Evolutionary conservation across 2,888 invertebrate genomes (phyloP).

Genomic region (Callosobruchus maculatus): DNA sequence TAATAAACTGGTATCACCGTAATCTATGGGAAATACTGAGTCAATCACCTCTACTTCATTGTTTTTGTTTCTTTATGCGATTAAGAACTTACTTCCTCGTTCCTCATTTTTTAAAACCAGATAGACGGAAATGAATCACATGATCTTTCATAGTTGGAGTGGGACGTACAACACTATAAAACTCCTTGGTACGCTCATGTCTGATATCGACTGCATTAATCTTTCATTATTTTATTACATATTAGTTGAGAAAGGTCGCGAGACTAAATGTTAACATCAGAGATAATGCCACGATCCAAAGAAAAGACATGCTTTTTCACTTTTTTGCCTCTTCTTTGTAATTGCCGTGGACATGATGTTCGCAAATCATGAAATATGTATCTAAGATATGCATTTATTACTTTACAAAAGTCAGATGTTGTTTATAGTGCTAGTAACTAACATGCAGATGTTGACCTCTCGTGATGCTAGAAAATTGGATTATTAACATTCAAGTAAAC

Average conservation of each 20-base stretch:
- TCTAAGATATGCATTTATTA: not conserved
- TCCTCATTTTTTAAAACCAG: too few relatives aligned
- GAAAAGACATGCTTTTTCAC: not conserved
- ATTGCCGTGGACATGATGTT: not conserved
- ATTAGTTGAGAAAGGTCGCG: not conserved
- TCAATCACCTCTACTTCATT: too few relatives aligned
- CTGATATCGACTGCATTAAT: not conserved
- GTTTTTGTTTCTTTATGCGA: too few relatives aligned
- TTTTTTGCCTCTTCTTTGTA: not conserved
- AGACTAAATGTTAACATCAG: not conserved
- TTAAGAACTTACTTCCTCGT: too few relatives aligned
- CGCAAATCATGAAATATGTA: not conserved
- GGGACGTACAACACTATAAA: not conserved
- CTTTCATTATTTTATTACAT: not conserved
- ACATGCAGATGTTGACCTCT: not conserved
- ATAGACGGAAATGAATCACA: too few relatives aligned
- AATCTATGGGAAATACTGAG: too few relatives aligned
- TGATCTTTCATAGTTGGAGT: too few relatives aligned
- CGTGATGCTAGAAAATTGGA: not conserved
- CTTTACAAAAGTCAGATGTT: not conserved
- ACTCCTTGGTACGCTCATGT: not conserved
- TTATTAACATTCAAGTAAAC: not conserved
- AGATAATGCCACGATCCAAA: not conserved
- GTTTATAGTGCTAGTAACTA: not conserved
- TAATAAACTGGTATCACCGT: too few relatives aligned